Evolutionary conservation across 2,797 vertebrate species (phyloP).

Genomic region (Benthosema pterotum): DNA sequence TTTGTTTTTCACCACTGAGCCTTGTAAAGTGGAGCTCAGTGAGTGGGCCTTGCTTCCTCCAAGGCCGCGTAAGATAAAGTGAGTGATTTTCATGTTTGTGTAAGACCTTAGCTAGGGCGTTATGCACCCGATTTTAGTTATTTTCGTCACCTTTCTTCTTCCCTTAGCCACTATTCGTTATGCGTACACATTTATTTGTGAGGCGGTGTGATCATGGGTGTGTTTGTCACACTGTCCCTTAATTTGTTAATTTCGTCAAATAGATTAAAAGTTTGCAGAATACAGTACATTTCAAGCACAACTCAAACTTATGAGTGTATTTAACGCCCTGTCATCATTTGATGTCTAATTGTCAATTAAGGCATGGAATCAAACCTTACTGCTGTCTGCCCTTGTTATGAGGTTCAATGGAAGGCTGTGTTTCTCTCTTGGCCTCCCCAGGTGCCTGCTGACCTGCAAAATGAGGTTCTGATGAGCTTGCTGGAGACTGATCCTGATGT

Average conservation of each 20-base stretch:
- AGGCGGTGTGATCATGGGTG: too few relatives aligned
- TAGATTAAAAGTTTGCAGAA: too few relatives aligned
- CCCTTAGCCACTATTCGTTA: too few relatives aligned
- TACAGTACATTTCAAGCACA: not conserved
- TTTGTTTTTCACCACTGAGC: slow-evolving; percentile 19
- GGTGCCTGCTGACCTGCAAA: slow-evolving; percentile 95
- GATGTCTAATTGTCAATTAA: slow-evolving; percentile 11
- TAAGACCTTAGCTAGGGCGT: slow-evolving; percentile 13
- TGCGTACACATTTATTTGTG: too few relatives aligned
- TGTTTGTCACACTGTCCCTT: too few relatives aligned
- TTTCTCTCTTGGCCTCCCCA: slow-evolving; percentile 43
- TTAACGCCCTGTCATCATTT: not conserved
- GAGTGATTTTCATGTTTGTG: slow-evolving; percentile 26
- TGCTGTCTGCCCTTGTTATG: not conserved
- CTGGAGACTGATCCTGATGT: slow-evolving; percentile 94
- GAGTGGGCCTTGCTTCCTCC: slow-evolving; percentile 8
- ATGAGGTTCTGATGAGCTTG: slow-evolving; percentile 93
- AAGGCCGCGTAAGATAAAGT: slow-evolving; percentile 14
- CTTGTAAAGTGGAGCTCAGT: slow-evolving; percentile 15
- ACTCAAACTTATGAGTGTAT: not conserved
- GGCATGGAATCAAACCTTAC: not conserved
- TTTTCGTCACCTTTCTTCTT: too few relatives aligned
- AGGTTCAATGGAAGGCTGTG: slow-evolving; percentile 1
- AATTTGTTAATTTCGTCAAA: too few relatives aligned
- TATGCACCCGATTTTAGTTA: too few relatives aligned